Evolutionary conservation across 1,140 invertebrate species (phyloP), one percentile per base, ranked within the genome.

Genomic region (Globodera ellingtonae): DNA sequence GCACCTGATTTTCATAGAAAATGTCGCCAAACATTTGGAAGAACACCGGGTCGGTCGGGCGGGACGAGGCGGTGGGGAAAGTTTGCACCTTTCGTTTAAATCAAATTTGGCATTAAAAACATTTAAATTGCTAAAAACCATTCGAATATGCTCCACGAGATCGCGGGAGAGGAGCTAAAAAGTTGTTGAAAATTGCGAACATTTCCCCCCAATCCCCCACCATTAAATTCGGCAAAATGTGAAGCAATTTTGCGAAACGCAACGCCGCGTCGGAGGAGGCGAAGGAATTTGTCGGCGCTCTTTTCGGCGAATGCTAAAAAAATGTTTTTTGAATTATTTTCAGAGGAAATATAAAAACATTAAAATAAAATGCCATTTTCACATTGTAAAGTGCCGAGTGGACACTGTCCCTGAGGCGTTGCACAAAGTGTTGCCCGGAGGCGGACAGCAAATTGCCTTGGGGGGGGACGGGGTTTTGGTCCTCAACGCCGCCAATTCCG

Each of bases 1-100:
- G 10, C 7, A 52, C 50, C 50, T 18, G 56, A n/a, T 62, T 62
- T 50, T 81, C 79, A 46, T 88, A 76, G 70, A 87, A 87, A 56
- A 87, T 86, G 73, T 87, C 86, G 62, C 86, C 86, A 70, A 83
- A 87, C 10, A 87, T 81, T 79, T 87, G 80, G 76, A 80, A 87
- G 84, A 87, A 84, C 35, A 87, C 35, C 10, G 81, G 82, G 35
- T 82, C 82, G 21, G 73, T 75, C 47, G 74, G 67, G 10, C 75
- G 56, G 8, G 75, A 77, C 46, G 50, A 62, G 13, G 75, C 48
- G 48, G 62, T 77, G 24, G 75, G 75, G 67, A 77, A 77, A 18
- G 75, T 77, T 21, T 77, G 75, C 21, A 77, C 67, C 67, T 70
- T 80, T 81, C 21, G 74, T 50, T 3, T 81, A 75, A 65, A 88